phyloP scores from a whole-genome alignment of 2,888 invertebrate species.

The Rotaria sp. region DNA sequence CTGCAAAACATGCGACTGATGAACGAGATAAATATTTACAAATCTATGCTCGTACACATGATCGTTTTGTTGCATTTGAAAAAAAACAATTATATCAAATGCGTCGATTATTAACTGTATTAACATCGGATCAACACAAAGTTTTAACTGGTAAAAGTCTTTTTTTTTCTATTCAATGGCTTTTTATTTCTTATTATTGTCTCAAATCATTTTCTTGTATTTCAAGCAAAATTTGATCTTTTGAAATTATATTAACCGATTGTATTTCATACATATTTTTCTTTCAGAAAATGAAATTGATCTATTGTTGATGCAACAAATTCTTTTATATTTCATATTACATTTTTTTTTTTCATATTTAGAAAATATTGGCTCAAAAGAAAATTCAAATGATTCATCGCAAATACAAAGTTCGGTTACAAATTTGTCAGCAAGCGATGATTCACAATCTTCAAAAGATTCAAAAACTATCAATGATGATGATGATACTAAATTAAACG shows the following conservation, averaged over 20 bases:
- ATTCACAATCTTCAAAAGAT: not conserved
- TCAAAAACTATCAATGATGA: not conserved
- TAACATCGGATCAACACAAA: not conserved
- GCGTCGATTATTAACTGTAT: not conserved
- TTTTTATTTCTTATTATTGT: not conserved
- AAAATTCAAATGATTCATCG: not conserved
- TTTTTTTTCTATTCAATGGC: not conserved
- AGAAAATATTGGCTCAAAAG: not conserved
- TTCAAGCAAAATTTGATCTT: not conserved
- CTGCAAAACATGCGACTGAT: not conserved
- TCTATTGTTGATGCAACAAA: not conserved
- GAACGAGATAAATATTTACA: slow-evolving; percentile 16
- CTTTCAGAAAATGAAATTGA: not conserved
- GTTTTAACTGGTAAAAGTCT: not conserved
- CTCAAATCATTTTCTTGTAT: not conserved
- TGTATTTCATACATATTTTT: no score
- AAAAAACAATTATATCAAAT: not conserved
- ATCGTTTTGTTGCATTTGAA: not conserved
- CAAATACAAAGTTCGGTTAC: not conserved
- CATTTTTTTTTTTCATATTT: not conserved
- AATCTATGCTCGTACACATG: slow-evolving; percentile 15
- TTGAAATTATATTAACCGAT: no score
- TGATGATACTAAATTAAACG: not conserved
- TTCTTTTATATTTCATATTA: not conserved
- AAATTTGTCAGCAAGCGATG: not conserved